Percentiles rank a stretch among this genome's conserved stretches.
phyloP scores from a whole-genome alignment of 2,113 vertebrate genomes.

The Blennius ocellaris region DNA sequence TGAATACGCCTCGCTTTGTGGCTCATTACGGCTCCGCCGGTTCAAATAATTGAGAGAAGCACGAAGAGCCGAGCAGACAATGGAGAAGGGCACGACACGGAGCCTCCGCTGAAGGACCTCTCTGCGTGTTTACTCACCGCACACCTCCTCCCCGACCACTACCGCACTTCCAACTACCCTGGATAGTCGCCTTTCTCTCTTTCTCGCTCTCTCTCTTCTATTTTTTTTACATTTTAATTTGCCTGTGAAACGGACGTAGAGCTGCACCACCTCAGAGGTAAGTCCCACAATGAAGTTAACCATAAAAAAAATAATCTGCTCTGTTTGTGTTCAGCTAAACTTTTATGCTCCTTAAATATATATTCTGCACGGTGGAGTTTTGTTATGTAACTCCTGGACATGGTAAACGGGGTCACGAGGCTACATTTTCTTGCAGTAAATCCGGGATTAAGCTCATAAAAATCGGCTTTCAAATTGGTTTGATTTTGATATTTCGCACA shows the following conservation, averaged over 20 bases:
- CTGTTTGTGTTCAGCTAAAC: background rate
- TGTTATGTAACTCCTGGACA: background rate
- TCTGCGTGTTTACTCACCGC: constrained; percentile 7
- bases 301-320: background rate
- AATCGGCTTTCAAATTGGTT: no score
- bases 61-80: constrained; percentile 43
- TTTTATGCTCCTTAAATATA: background rate
- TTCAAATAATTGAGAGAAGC: constrained; percentile 58
- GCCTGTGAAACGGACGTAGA: constrained; percentile 18
- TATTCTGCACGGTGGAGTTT: background rate
- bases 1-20: constrained; percentile 76
- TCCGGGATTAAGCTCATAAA: background rate
- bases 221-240: background rate
- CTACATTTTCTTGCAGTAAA: background rate
- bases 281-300: background rate
- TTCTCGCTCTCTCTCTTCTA: no score
- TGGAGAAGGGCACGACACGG: constrained; percentile 31
- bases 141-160: background rate
- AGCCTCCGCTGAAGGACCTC: constrained; percentile 33
- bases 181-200: constrained; percentile 6
- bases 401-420: no score
- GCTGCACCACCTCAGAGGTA: constrained; percentile 44
- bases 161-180: background rate
- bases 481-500: no score
- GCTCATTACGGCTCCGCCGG: constrained; percentile 37